Evolutionary conservation across 1,140 invertebrate genomes (phyloP), one percentile per base, ranked within the genome.

Genomic region (Paracyclopina nana): DNA sequence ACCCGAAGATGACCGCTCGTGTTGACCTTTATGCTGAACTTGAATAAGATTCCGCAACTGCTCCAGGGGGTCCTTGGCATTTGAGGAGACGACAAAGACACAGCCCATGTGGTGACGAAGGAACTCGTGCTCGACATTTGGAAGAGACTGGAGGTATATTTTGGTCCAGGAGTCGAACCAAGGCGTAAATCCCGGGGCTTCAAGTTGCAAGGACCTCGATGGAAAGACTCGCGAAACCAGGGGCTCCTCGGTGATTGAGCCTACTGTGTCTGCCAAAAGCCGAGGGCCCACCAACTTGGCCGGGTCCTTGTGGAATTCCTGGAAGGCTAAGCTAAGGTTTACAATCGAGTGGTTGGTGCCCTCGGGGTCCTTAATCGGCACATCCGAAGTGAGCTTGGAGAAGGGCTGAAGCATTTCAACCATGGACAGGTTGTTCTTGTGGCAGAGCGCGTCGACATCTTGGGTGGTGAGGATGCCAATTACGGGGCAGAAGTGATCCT

Each of bases 321-420:
- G 38, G 4, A 52, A 44, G 41, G 34, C 9, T 9, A 52, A 6
- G 22, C 3, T 24, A 29, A 52, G 27, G 38, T n/a, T 16, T 8
- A 5, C 25, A 27, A 52, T 12, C 4, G 11, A 28, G 24, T 44
- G 27, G 16, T 52, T 44, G 25, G 38, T 12, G 38, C 50, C 50
- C 20, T 52, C 50, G 4, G 40, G 31, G 27, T 52, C 50, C 16
- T 44, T 52, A 40, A 52, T 14, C 2, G 38, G 25, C 12, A 52
- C 12, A 6, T 44, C 20, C 2, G 38, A 11, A 16, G n/a, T n/a
- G 12, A 52, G 11, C 25, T 44, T 52, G 5, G 50, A 44, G 26
- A 52, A 52, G 6, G 50, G 50, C 40, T 52, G 50, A 4, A 52
- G 41, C 2, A 52, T 16, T 18, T 52, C 50, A 14, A 40, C 27